Base-by-base conservation (phyloP, 2,113 vertebrate genomes). In the Tychaedon coryphoeus region DNA sequence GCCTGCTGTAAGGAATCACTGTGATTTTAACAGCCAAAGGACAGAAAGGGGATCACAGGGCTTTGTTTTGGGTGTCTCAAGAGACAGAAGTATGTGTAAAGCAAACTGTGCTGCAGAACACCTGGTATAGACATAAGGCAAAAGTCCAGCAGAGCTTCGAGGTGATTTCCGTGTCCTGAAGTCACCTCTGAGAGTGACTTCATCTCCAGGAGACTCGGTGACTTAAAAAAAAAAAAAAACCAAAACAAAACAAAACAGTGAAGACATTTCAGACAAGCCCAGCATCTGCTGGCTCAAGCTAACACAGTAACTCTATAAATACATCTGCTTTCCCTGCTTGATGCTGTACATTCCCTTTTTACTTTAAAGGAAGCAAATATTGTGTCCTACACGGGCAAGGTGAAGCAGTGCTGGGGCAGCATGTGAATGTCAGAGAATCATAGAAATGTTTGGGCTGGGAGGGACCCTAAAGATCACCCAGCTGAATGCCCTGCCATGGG, bases 241-340 rank as follows among this genome's bases (percentile, higher is more conserved):
- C 24, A 28, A 62, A 50, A 0, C 15, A 58, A 56, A 66, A 61
- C 66, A 56, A 84, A 82, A 36, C 66, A 78, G 12, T 34, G 25
- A 75, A 91, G 64, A 45, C 77, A 96, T 95, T 92, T 94, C 69
- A 96, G 86, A 88, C 88, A 83, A 83, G 67, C 67, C 74, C 58
- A 94, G 67, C 64, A 84, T 86, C 61, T 92, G 43, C 24, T 1
- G 4, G 75, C 79, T 90, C 69, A 47, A 10, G 53, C 50, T 86
- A 82, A 51, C 40, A 18, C 36, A 43, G 29, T 28, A 31, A 72
- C 57, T 61, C 29, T 56, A 67, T 54, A 92, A 92, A 92, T 56
- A 38, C 5, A 28, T 61, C 70, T 86, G 25, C n/a, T 93, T 92
- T 66, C 42, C 38, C 67, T 58, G 50, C 71, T n/a, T 34, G 43